Conservation (phyloP, 2,888 invertebrate genomes). For the Steinernema carpocapsae region DNA sequence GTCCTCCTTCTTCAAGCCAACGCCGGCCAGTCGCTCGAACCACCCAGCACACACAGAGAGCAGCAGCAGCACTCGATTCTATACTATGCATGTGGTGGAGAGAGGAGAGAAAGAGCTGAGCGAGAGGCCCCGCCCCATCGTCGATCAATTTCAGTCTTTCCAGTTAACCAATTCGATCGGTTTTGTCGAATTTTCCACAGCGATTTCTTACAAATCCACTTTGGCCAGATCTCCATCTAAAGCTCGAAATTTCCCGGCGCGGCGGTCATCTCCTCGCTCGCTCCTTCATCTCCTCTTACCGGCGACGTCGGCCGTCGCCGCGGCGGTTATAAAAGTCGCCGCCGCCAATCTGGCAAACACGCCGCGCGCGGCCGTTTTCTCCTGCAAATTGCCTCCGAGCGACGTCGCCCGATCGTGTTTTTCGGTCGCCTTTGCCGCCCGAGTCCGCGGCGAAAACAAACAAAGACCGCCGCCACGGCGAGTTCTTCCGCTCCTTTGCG, state of each 20-base stretch:
- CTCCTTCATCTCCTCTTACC: constrained; percentile 14
- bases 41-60: constrained; percentile 19
- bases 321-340: too few species aligned
- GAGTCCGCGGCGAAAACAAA: constrained; percentile 8
- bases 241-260: background rate
- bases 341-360: constrained; percentile 17
- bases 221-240: background rate
- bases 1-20: constrained; percentile 15
- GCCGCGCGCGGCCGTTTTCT: background rate
- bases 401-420: constrained; percentile 29
- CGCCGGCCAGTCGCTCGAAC: background rate
- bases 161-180: constrained; percentile 28
- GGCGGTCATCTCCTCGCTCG: background rate
- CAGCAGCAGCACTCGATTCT: constrained; percentile 22
- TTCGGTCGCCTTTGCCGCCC: constrained; percentile 14
- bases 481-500: background rate
- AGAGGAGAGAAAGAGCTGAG: constrained; percentile 28
- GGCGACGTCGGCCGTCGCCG: background rate
- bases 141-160: constrained; percentile 22
- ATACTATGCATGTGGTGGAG: constrained; percentile 19
- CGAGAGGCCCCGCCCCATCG: constrained; percentile 20
- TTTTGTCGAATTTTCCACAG: background rate
- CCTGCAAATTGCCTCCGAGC: constrained; percentile 29
- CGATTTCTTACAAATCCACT: background rate
- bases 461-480: background rate